phyloP scores from a whole-genome alignment of 2,113 vertebrate species.

The Malurus elegans region DNA sequence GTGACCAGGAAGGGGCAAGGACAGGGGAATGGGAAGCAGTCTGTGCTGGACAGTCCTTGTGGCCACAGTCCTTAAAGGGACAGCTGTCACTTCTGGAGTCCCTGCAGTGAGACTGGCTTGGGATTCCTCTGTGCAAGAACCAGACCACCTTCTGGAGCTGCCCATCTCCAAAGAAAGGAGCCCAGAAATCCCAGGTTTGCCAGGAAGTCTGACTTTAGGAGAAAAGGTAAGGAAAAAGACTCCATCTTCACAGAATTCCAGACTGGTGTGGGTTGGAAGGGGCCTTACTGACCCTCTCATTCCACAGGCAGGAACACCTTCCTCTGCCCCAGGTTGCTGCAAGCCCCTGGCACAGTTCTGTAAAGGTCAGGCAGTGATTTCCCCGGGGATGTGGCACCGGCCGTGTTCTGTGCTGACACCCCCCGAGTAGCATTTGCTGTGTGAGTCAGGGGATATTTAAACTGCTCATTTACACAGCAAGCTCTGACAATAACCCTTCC shows the following conservation, averaged over 20 bases:
- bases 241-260: background rate
- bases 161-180: background rate
- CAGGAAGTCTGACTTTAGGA: background rate
- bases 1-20: background rate
- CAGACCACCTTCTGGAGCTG: background rate
- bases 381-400: background rate
- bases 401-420: background rate
- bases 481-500: background rate
- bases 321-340: background rate
- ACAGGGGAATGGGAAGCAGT: background rate
- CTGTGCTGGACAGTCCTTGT: background rate
- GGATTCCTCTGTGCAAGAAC: background rate
- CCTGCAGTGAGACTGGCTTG: background rate
- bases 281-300: background rate
- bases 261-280: background rate
- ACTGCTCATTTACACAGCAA: constrained; percentile 19
- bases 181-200: background rate
- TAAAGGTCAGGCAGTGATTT: constrained; percentile 16
- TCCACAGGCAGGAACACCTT: background rate
- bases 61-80: background rate
- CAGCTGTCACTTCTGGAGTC: background rate
- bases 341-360: background rate
- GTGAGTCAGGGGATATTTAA: constrained; percentile 49
- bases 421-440: background rate
- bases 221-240: background rate